Base-by-base conservation (phyloP, 1,140 invertebrate species). In the Apocrypta bakeri region DNA sequence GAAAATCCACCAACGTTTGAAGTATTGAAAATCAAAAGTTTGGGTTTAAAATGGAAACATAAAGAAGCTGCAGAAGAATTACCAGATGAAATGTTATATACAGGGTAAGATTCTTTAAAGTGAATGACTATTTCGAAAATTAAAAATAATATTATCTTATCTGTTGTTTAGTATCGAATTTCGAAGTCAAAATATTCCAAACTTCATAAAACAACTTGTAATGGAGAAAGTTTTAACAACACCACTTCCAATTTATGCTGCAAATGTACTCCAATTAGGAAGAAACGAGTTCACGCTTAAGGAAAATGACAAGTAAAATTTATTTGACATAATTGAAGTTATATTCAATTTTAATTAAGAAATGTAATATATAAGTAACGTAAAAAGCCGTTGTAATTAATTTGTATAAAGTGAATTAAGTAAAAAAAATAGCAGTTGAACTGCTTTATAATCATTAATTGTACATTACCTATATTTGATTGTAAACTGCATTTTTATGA, bases 91-190 rank as follows among this genome's bases (percentile, higher is more conserved):
- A 79, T n/a, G 7, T 82, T 90, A 6, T 40, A 17, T 25, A 74
- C 81, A 12, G 83, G 40, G 87, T 90, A 42, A 89, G 84, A 31
- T 75, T 12, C 14, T 29, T 4, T n/a, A 37, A 74, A 40, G 74
- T 69, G 72, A 63, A 27, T 79, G 68, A 66, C 7, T 66, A 68
- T 29, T 27, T 74, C 21, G 48, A 25, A 80, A 21, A 64, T 40
- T 75, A n/a, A 24, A 56, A 84, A 79, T 61, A 12, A 72, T 73
- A 72, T 82, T 42, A 40, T 37, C n/a, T n/a, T n/a, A n/a, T n/a
- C n/a, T n/a, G n/a, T 73, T 83, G 11, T 86, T 86, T 80, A 56
- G 90, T 86, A 42, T 90, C 87, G 87, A 89, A 79, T 89, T 89
- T 79, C 86, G 78, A 27, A 89, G 89, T 79, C 77, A 33, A 14